Evolutionary conservation across 2,797 vertebrate species (phyloP).

Genomic region (Epinephelus coioides): DNA sequence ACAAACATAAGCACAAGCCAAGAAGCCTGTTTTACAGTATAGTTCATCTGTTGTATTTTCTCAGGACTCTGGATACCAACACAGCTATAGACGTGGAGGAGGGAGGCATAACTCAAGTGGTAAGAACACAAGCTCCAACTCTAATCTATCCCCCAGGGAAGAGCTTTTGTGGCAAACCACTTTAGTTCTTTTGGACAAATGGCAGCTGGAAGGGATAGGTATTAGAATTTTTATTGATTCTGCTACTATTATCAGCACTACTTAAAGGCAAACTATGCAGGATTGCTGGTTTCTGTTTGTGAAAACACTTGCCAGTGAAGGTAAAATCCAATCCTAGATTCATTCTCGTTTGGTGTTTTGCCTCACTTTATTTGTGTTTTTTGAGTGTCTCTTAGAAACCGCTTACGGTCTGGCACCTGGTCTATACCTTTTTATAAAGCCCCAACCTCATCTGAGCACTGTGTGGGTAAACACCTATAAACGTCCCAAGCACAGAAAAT

Average conservation of each 20-base stretch:
- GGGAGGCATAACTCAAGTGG: conserved; percentile 89
- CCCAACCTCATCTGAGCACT: no score
- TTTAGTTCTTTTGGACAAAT: not conserved
- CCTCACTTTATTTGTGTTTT: no score
- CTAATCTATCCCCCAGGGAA: not conserved
- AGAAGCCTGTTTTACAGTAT: not conserved
- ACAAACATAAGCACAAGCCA: not conserved
- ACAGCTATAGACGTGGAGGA: conserved; percentile 88
- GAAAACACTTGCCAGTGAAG: no score
- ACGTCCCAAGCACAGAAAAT: no score
- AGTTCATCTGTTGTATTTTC: conserved; percentile 16
- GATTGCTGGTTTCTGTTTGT: no score
- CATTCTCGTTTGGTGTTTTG: no score
- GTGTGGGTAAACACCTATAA: no score
- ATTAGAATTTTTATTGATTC: not conserved
- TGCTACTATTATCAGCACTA: not conserved
- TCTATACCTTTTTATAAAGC: no score
- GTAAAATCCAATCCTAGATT: no score
- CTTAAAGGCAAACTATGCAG: no score
- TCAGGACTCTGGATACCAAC: conserved; percentile 91
- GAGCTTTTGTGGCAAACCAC: not conserved
- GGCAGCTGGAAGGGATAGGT: not conserved
- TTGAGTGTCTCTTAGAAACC: no score
- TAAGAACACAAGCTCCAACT: conserved; percentile 69
- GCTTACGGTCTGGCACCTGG: no score